Conservation (phyloP, 2,797 vertebrate species). For the Periophthalmus magnuspinnatus region DNA sequence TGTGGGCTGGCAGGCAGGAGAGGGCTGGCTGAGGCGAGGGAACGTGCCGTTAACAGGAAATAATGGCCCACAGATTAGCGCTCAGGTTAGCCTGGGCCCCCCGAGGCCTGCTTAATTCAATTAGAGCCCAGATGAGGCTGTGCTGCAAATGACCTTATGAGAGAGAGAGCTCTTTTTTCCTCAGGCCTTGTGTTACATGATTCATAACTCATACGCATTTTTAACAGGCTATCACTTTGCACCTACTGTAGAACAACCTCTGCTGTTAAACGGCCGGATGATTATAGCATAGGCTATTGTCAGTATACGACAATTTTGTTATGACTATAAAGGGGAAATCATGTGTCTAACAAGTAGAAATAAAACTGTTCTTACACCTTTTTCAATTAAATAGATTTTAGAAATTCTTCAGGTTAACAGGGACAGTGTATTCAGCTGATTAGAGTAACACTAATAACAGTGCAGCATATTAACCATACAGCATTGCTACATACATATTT, state of each 20-base stretch:
- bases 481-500: constrained; percentile 1
- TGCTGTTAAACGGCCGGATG: constrained; percentile 42
- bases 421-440: no score
- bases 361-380: not conserved
- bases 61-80: constrained; percentile 83
- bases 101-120: constrained; percentile 82
- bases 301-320: not conserved
- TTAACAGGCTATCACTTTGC: constrained; percentile 77
- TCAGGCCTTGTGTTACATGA: constrained; percentile 72
- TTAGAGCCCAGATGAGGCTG: constrained; percentile 82
- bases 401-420: no score
- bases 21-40: constrained; percentile 44
- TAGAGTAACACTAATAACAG: not conserved
- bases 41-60: constrained; percentile 77
- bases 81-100: constrained; percentile 79
- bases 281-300: constrained; percentile 10
- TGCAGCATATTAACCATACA: constrained; percentile 11
- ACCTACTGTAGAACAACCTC: constrained; percentile 58
- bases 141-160: constrained; percentile 79
- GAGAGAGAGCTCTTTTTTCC: constrained; percentile 69
- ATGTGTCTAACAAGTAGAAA: not conserved
- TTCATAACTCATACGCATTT: constrained; percentile 75
- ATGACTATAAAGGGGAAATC: not conserved
- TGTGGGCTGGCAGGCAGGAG: constrained; percentile 64
- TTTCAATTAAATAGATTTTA: no score